Percentiles rank a stretch among this genome's conserved stretches.
These are phyloP conservation scores for Drosophila navojoa DNA, from an alignment of 1,140 invertebrate genomes.

Conservation along the genomic window DNA sequence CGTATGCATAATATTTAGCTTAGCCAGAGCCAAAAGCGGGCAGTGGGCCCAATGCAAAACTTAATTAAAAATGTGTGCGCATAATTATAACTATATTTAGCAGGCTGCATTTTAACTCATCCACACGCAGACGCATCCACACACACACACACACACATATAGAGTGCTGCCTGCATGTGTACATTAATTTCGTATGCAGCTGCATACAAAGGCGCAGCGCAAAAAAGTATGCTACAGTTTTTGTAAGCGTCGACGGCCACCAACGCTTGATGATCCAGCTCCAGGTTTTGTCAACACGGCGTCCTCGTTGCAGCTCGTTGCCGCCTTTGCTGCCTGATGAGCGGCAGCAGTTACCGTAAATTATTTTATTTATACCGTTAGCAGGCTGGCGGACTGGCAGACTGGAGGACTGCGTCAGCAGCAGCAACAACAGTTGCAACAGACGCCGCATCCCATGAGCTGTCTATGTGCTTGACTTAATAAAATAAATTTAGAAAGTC, in stretches of 20 bases:
- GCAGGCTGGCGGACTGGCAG: constrained; percentile 16
- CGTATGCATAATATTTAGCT: constrained; percentile 81
- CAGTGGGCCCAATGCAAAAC: constrained; percentile 59
- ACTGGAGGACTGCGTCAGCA: constrained; percentile 29
- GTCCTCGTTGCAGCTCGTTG: constrained; percentile 11
- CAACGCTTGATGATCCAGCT: constrained; percentile 67
- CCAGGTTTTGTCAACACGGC: constrained; percentile 72
- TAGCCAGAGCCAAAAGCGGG: constrained; percentile 55
- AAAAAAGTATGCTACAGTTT: constrained; percentile 73
- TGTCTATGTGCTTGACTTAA: constrained; percentile 82
- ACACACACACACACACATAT: constrained; percentile 30
- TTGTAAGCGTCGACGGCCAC: constrained; percentile 56
- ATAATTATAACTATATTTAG: constrained; percentile 83
- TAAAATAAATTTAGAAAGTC: constrained; percentile 80
- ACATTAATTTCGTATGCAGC: constrained; percentile 74
- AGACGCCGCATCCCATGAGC: constrained; percentile 43
- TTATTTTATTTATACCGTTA: constrained; percentile 81
- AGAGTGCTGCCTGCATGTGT: constrained; percentile 46
- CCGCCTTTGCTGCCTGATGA: constrained; percentile 61
- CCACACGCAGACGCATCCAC: constrained; percentile 27
- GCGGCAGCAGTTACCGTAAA: constrained; percentile 81
- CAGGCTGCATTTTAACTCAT: constrained; percentile 53
- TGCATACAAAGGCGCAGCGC: constrained; percentile 67
- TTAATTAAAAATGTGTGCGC: constrained; percentile 82
- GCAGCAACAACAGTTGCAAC: constrained; percentile 11